Conservation (phyloP, 2,797 vertebrate species). For the Centroberyx gerrardi region DNA sequence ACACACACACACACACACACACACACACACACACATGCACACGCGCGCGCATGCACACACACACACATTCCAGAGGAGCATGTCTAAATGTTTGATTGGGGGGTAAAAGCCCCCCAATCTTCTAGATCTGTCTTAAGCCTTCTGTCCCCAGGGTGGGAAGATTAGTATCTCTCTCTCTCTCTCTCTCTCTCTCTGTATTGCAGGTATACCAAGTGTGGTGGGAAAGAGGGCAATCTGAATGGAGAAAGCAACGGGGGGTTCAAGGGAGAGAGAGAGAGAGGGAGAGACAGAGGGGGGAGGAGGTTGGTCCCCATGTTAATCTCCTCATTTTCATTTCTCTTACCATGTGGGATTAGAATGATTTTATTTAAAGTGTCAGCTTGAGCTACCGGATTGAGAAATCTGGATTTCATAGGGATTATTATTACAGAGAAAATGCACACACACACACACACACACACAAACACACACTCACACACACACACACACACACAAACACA, state of each 20-base stretch:
- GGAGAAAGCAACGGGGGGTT: conserved; percentile 43
- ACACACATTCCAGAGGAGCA: neutral
- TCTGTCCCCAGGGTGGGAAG: conserved; percentile 15
- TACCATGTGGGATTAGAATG: conserved; percentile 97
- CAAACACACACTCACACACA: conserved; percentile 28
- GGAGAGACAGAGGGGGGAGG: conserved; percentile 1
- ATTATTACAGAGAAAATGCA: conserved; percentile 83
- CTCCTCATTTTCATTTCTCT: conserved; percentile 99
- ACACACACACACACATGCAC: conserved; percentile 22
- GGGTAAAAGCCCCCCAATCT: conserved; percentile 18
- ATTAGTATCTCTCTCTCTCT: neutral
- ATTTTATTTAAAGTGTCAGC: conserved; percentile 99
- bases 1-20: conserved; percentile 32
- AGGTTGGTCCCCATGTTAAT: conserved; percentile 89
- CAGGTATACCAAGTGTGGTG: neutral
- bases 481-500: conserved; percentile 14
- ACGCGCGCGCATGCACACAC: conserved; percentile 29
- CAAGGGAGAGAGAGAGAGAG: conserved; percentile 41
- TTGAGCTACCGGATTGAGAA: conserved; percentile 97
- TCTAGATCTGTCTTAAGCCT: conserved; percentile 19
- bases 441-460: conserved; percentile 29
- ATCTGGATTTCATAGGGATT: conserved; percentile 99
- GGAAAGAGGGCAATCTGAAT: conserved; percentile 31
- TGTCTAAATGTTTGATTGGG: conserved; percentile 9
- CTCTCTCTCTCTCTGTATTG: conserved; percentile 11